A percentile compares a stretch with the other conserved stretches of the same genome.
These are phyloP conservation scores for Leucosticte australis DNA, from an alignment of 2,113 vertebrate genomes.

Conservation along the genomic window DNA sequence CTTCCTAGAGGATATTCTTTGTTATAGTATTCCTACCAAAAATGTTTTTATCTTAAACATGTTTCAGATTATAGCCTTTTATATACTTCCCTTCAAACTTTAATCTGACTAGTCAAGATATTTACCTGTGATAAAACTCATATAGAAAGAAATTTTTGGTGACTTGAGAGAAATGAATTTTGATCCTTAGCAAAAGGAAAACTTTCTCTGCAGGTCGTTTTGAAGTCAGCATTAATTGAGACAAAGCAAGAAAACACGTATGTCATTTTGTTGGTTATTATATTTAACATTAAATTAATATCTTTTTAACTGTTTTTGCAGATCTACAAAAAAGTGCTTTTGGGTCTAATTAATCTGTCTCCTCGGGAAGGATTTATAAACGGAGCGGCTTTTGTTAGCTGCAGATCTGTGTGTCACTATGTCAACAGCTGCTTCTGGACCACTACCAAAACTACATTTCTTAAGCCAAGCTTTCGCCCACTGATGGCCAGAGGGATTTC, in stretches of 20 bases:
- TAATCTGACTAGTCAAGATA: not conserved
- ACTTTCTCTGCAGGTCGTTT: not conserved
- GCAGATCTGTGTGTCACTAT: not conserved
- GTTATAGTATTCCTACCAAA: not conserved
- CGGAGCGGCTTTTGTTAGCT: not conserved
- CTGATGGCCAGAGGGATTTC: not conserved
- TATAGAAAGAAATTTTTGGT: not conserved
- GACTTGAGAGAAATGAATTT: not conserved
- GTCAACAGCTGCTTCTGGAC: not conserved
- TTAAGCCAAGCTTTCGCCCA: not conserved
- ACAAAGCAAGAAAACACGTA: not conserved
- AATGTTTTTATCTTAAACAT: not conserved
- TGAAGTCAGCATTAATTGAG: not conserved
- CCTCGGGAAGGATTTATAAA: not conserved
- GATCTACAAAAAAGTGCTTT: not conserved
- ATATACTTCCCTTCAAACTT: not conserved
- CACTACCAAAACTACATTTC: not conserved
- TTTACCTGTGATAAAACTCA: not conserved
- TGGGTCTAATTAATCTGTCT: not conserved
- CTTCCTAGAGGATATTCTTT: not conserved
- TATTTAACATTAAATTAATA: not conserved
- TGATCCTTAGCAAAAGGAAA: not conserved
- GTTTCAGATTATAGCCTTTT: not conserved
- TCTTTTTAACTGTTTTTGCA: not conserved
- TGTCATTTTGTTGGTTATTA: not conserved